Conservation (phyloP, 2,797 vertebrate genomes). For the Phoebastria nigripes region DNA sequence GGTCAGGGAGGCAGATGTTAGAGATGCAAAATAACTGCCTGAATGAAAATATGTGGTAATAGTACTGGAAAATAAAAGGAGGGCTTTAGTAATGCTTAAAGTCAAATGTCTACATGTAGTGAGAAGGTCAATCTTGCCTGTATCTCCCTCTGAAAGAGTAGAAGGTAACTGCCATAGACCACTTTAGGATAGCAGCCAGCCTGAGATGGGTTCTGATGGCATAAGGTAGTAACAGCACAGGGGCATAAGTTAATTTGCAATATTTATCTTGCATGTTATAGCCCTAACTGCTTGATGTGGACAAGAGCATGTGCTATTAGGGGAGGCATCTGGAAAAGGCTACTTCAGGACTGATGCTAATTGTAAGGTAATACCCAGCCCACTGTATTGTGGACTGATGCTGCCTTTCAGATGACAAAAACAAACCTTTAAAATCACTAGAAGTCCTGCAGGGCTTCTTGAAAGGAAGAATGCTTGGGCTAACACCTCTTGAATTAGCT, state of each 20-base stretch:
- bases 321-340: slow-evolving; percentile 36
- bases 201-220: neutral
- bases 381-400: neutral
- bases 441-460: neutral
- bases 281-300: slow-evolving; percentile 29
- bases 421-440: neutral
- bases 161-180: neutral
- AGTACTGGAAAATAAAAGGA: neutral
- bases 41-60: neutral
- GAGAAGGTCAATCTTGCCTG: neutral
- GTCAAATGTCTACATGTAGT: neutral
- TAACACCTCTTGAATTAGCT: slow-evolving; percentile 33
- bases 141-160: slow-evolving; percentile 1
- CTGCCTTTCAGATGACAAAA: neutral
- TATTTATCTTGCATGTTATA: slow-evolving; percentile 41
- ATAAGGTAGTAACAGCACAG: neutral
- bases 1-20: neutral
- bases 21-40: neutral
- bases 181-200: neutral
- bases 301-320: slow-evolving; percentile 36
- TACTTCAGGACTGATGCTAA: slow-evolving; percentile 49
- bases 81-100: neutral
- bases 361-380: neutral
- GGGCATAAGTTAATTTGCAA: neutral
- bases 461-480: neutral